A percentile compares a stretch with the other conserved stretches of the same genome.
These are phyloP conservation scores for Glyphotaelius pellucidus DNA, from an alignment of 2,888 invertebrate species.

Conservation along the genomic window DNA sequence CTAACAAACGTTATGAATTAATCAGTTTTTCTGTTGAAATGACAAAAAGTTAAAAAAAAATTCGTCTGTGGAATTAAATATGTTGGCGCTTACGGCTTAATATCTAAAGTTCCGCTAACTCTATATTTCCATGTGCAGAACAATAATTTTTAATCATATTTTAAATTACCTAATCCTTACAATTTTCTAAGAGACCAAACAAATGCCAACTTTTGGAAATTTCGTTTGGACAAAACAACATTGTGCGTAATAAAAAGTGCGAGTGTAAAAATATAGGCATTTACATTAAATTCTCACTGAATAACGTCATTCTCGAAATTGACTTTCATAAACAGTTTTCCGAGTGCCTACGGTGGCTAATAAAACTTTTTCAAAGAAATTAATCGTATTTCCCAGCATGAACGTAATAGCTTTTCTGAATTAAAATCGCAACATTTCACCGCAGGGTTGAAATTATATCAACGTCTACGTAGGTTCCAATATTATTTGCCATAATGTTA, in stretches of 20 bases:
- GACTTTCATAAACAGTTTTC: not conserved
- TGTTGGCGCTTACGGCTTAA: not conserved
- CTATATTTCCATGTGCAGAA: not conserved
- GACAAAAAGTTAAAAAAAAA: not conserved
- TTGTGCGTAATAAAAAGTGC: not conserved
- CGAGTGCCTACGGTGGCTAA: not conserved
- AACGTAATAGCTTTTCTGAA: not conserved
- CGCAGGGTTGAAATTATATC: not conserved
- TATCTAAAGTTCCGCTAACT: not conserved
- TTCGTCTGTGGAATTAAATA: not conserved
- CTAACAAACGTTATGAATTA: too few species aligned
- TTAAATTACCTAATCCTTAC: not conserved
- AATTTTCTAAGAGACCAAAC: not conserved
- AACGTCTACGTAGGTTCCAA: not conserved
- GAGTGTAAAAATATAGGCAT: not conserved
- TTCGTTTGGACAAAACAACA: not conserved
- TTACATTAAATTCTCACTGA: not conserved
- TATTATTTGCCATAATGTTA: not conserved
- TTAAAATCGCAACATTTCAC: not conserved
- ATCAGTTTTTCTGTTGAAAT: not conserved
- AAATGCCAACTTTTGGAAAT: not conserved
- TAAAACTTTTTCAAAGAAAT: not conserved
- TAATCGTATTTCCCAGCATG: constrained; percentile 2
- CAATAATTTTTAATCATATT: not conserved
- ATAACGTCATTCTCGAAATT: not conserved